Conservation (phyloP, 92 coral and sea anemone species). For the Parazoanthus atlanticus region DNA sequence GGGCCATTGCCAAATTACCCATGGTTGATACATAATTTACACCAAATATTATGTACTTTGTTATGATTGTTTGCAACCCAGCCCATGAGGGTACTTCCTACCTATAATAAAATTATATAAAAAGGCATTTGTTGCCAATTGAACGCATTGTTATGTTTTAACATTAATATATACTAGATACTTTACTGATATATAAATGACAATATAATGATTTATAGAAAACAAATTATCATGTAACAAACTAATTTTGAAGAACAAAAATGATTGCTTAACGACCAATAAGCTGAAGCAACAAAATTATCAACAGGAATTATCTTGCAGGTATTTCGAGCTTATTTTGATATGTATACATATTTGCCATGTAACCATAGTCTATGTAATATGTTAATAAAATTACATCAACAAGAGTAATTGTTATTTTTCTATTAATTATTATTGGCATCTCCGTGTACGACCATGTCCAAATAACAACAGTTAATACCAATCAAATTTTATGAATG, state of each 20-base stretch:
- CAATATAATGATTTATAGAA: conserved; percentile 1
- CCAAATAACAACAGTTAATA: not conserved
- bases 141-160: not conserved
- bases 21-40: not conserved
- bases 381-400: not conserved
- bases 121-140: not conserved
- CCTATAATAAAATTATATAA: not conserved
- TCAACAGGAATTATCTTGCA: not conserved
- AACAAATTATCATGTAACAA: conserved; percentile 1
- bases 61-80: conserved; percentile 7
- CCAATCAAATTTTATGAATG: not conserved
- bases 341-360: not conserved
- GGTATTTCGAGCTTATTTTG: not conserved
- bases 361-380: not conserved
- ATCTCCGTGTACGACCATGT: no score
- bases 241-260: conserved; percentile 2
- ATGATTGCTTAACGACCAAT: not conserved
- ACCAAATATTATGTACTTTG: not conserved
- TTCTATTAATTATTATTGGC: not conserved
- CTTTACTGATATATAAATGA: not conserved
- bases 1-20: not conserved
- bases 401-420: not conserved
- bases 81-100: not conserved
- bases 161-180: not conserved
- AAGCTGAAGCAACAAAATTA: conserved; percentile 3